These are phyloP conservation scores for Cecidostiba fungosa DNA, from an alignment of 2,888 invertebrate genomes.

Conservation along the genomic window DNA sequence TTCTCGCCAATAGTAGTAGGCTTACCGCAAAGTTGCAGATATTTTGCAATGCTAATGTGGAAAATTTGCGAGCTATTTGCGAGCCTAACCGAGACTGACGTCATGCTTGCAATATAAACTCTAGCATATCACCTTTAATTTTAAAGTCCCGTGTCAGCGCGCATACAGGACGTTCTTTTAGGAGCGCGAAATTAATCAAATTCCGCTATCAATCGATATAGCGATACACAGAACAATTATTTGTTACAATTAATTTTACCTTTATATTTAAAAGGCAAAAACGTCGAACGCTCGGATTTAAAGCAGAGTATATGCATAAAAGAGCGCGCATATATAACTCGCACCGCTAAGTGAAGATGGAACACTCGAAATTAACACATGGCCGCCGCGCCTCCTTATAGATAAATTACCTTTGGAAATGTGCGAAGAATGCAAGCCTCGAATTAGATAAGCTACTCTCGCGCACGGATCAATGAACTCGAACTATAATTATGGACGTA, in stretches of 20 bases:
- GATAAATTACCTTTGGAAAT: background rate
- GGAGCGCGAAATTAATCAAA: background rate
- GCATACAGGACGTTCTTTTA: background rate
- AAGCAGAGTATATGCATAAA: background rate
- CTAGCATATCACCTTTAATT: background rate
- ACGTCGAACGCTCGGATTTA: background rate
- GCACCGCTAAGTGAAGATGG: conserved; percentile 3
- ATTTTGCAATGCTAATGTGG: background rate
- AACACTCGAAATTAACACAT: conserved; percentile 20
- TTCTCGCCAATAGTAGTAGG: background rate
- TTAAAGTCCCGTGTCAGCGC: background rate
- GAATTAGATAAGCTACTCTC: background rate
- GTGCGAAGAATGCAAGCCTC: background rate
- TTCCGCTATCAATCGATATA: background rate
- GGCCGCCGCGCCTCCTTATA: background rate
- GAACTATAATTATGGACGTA: background rate
- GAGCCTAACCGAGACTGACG: background rate
- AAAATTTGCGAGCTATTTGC: background rate
- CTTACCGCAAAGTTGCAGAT: background rate
- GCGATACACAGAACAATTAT: background rate
- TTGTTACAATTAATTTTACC: background rate
- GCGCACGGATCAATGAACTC: background rate
- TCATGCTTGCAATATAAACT: conserved; percentile 10
- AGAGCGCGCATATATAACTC: too few species aligned
- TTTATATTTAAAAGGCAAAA: background rate